phyloP scores from a whole-genome alignment of 35 echinoderm and acorn worm species.

The Apostichopus californicus region DNA sequence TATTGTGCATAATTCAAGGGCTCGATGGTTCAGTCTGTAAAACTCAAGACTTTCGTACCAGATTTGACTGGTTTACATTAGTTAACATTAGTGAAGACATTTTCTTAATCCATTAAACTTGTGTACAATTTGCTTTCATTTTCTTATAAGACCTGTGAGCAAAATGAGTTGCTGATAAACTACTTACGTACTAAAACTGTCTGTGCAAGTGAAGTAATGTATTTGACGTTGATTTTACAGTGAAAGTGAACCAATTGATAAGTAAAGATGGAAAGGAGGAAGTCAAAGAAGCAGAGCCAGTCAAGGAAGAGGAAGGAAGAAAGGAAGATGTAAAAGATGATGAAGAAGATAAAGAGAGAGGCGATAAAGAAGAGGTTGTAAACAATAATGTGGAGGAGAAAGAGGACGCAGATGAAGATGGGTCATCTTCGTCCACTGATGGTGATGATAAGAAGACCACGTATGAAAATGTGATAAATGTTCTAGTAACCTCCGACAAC shows the following conservation, averaged over 20 bases:
- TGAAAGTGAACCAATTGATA: background rate
- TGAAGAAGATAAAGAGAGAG: background rate
- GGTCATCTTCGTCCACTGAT: background rate
- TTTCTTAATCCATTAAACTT: no score
- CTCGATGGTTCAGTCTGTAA: no score
- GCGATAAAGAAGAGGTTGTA: background rate
- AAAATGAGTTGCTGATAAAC: no score
- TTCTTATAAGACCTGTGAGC: no score
- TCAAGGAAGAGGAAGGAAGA: background rate
- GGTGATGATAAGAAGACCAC: background rate
- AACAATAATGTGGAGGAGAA: background rate
- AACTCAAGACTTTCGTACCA: no score
- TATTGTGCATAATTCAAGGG: no score
- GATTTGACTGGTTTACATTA: no score
- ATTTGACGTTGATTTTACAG: background rate
- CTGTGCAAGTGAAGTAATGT: no score
- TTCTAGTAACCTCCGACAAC: conserved; percentile 78
- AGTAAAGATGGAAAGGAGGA: background rate
- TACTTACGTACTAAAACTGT: no score
- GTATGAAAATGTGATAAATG: conserved; percentile 56
- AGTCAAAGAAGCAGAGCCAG: background rate
- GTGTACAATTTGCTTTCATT: no score
- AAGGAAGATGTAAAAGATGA: background rate
- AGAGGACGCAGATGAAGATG: background rate
- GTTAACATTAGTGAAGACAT: no score